A percentile compares a stretch with the other conserved stretches of the same genome.
Conservation (phyloP, 2,888 invertebrate species). For the Heliconius sara region DNA sequence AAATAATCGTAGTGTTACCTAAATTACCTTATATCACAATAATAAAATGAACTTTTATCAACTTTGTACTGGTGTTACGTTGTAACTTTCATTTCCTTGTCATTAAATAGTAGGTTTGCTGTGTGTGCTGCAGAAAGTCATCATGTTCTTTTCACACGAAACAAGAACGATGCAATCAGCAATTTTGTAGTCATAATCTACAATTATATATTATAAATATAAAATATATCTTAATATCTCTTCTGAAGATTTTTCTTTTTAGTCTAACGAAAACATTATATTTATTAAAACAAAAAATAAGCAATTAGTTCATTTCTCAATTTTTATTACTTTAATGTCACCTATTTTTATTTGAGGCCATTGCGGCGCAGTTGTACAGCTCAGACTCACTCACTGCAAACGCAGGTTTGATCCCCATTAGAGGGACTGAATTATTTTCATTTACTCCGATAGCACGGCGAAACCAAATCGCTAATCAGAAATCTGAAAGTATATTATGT, state of each 20-base stretch:
- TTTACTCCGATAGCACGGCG: no score
- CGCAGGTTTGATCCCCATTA: no score
- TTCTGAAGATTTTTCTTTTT: neutral
- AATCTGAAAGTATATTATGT: neutral
- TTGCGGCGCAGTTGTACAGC: neutral
- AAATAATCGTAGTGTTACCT: neutral
- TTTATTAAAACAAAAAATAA: neutral
- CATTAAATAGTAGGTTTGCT: constrained; percentile 10
- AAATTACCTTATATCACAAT: neutral
- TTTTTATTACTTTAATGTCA: neutral
- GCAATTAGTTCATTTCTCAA: neutral
- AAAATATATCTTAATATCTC: neutral
- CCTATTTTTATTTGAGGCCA: neutral
- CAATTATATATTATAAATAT: neutral
- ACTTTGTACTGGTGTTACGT: constrained; percentile 1
- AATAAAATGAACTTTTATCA: constrained; percentile 12
- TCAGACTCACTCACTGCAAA: no score
- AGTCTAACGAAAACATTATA: neutral
- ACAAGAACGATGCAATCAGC: neutral
- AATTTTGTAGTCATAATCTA: no score
- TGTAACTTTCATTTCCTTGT: constrained; percentile 22
- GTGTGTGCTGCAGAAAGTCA: constrained; percentile 7
- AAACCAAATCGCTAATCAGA: no score
- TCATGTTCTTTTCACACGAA: neutral
- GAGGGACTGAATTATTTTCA: no score